Evolutionary conservation across 2,888 invertebrate species (phyloP), one percentile per base, ranked within the genome.

Genomic region (Nudaria mundana): DNA sequence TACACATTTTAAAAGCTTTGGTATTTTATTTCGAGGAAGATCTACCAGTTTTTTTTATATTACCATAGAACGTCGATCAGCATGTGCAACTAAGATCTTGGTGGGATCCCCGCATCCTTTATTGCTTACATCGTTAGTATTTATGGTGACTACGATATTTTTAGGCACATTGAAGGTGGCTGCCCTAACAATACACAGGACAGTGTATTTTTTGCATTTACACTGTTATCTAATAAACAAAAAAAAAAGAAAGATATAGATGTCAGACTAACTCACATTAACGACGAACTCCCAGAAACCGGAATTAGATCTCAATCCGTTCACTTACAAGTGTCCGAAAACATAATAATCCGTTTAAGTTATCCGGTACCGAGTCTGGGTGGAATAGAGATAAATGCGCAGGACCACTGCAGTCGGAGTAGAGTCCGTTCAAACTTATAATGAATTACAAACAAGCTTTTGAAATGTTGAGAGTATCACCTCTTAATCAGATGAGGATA

Each of bases 341-440:
- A 44, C 44, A 49, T 41, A 54, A 50, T 50, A 57, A 51, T 57
- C 51, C 37, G 35, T 51, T 54, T 46, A 52, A 52, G 54, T 50
- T 48, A 52, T 47, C 47, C 40, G 40, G 35, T 28, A 37, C 41
- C 37, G 53, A 44, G 42, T 41, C 23, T 44, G 30, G 40, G 44
- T 51, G 30, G 33, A 49, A 55, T 56, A 56, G 44, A 40, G 45
- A 37, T 40, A 43, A 49, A 44, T 56, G 45, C 50, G 47, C 60
- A 50, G 40, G 47, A 28, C 32, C 32, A 53, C 49, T 56, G 52
- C 52, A 36, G 49, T 49, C 39, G 53, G 56, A 54, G 61, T 57
- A 52, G n/a, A 55, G 53, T 61, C 61, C 51, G 57, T 61, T 52
- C 44, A 51, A 64, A 66, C 56, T 64, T 59, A 61, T 66, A 68